Conservation (phyloP, 2,797 vertebrate species). For the Pantherophis vulpinus region DNA sequence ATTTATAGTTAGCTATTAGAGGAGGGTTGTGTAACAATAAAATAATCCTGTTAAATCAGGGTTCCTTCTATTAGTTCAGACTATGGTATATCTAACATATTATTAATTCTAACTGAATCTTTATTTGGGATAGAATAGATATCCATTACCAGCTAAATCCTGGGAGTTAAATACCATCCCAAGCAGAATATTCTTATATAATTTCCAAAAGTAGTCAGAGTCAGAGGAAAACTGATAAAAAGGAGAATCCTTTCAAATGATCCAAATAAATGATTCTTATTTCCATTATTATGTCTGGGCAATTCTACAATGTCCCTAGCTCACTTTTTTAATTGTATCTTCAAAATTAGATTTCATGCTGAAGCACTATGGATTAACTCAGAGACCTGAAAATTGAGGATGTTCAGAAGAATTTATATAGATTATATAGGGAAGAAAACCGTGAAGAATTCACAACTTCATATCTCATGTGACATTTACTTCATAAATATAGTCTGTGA, state of each 20-base stretch:
- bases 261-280: not conserved
- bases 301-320: not conserved
- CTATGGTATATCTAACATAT: not conserved
- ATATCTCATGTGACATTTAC: conserved; percentile 7
- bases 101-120: not conserved
- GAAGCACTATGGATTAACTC: not conserved
- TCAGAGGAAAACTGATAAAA: not conserved
- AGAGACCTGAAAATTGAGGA: not conserved
- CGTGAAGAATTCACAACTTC: not conserved
- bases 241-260: not conserved
- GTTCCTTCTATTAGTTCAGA: not conserved
- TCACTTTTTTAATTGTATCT: not conserved
- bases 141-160: not conserved
- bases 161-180: not conserved
- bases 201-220: not conserved
- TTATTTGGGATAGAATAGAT: not conserved
- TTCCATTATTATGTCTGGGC: not conserved
- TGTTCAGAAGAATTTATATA: not conserved
- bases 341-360: not conserved
- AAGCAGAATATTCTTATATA: not conserved
- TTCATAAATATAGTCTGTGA: not conserved
- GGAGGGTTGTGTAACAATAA: not conserved
- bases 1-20: not conserved
- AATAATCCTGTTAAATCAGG: not conserved
- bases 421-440: not conserved